A percentile compares a stretch with the other conserved stretches of the same genome.
phyloP scores from a whole-genome alignment of 1,140 invertebrate species.

The Pogonomyrmex californicus region DNA sequence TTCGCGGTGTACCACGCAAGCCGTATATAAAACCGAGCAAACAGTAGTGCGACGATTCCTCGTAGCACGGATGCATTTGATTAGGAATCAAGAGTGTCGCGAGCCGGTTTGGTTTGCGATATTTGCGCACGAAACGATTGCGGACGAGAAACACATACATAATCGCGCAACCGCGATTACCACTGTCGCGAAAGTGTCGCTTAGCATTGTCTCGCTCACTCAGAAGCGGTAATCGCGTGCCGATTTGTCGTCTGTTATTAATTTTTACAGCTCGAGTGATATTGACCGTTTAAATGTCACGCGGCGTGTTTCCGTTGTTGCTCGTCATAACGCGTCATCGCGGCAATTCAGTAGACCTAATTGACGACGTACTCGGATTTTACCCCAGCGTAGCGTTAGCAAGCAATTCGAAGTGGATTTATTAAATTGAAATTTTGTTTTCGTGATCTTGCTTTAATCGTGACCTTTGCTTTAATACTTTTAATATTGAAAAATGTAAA shows the following conservation, averaged over 20 bases:
- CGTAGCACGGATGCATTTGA: slow-evolving; percentile 46
- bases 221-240: neutral
- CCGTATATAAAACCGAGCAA: slow-evolving; percentile 43
- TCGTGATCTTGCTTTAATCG: too few species aligned
- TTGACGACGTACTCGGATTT: too few species aligned
- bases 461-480: too few species aligned
- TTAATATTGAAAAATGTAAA: too few species aligned
- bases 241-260: slow-evolving; percentile 11
- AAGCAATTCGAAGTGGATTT: too few species aligned
- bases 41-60: slow-evolving; percentile 44
- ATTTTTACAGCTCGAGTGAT: slow-evolving; percentile 3
- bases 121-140: slow-evolving; percentile 63
- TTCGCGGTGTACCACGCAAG: slow-evolving; percentile 26
- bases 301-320: too few species aligned
- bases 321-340: too few species aligned
- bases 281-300: too few species aligned
- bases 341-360: too few species aligned
- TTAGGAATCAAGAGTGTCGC: slow-evolving; percentile 57
- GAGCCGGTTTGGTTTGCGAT: slow-evolving; percentile 10
- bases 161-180: slow-evolving; percentile 39
- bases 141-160: slow-evolving; percentile 18
- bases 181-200: neutral
- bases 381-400: too few species aligned
- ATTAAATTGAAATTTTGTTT: too few species aligned
- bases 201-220: neutral